These are phyloP conservation scores for Drosophila affinis DNA, from an alignment of 2,888 invertebrate species.

Conservation along the genomic window DNA sequence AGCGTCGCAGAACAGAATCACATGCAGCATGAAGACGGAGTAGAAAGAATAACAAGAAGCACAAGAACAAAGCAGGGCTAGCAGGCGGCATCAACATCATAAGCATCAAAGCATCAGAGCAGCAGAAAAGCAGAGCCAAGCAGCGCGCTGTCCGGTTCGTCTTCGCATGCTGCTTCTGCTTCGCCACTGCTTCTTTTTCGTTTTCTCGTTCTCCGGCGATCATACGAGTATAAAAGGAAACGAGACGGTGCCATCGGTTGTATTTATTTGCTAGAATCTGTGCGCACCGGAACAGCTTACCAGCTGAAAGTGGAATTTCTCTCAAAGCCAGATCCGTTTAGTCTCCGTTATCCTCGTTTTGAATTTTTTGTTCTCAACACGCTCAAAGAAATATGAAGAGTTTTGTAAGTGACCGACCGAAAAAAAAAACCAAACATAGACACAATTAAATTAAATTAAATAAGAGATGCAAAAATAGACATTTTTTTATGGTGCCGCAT, in stretches of 20 bases:
- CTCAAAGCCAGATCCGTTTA: slow-evolving; percentile 17
- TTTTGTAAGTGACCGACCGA: slow-evolving; percentile 71
- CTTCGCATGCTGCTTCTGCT: neutral
- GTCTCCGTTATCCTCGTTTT: slow-evolving; percentile 15
- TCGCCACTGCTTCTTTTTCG: slow-evolving; percentile 45
- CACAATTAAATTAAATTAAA: neutral
- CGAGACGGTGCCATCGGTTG: slow-evolving; percentile 74
- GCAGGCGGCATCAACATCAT: no score
- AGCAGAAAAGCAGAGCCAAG: no score
- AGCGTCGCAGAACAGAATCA: no score
- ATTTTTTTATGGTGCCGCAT: slow-evolving; percentile 20
- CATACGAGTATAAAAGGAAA: slow-evolving; percentile 81
- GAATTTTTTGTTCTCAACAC: slow-evolving; percentile 14
- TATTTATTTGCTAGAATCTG: slow-evolving; percentile 82
- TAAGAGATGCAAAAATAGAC: neutral
- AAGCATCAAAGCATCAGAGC: no score
- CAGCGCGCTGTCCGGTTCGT: slow-evolving; percentile 56
- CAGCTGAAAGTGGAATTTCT: neutral
- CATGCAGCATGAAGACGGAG: no score
- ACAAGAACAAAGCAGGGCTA: no score
- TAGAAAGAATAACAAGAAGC: no score
- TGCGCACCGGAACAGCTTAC: slow-evolving; percentile 62
- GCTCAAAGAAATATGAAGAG: slow-evolving; percentile 69
- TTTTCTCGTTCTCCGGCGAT: slow-evolving; percentile 50
- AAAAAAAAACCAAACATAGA: neutral